These are phyloP conservation scores for Cetoscarus ocellatus DNA, from an alignment of 2,797 vertebrate species.

Conservation along the genomic window DNA sequence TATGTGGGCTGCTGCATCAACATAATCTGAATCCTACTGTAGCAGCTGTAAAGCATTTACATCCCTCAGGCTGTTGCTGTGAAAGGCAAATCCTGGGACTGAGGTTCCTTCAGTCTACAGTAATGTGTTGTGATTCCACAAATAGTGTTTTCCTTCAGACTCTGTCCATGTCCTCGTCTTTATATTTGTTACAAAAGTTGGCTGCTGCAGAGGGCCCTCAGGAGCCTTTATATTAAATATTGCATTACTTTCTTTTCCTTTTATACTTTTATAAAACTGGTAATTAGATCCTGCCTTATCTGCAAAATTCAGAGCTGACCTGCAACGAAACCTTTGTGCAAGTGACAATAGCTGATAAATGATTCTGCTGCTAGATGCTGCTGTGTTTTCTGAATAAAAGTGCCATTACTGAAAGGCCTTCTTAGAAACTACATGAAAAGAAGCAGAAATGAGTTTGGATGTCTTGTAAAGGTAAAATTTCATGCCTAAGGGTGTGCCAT, in stretches of 20 bases:
- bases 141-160: slow-evolving; percentile 25
- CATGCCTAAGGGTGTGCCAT: too few relatives aligned
- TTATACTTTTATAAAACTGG: slow-evolving; percentile 12
- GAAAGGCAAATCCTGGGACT: slow-evolving; percentile 18
- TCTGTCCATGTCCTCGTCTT: slow-evolving; percentile 1
- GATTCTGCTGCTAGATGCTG: neutral
- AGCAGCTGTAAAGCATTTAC: slow-evolving; percentile 51
- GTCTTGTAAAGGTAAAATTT: neutral
- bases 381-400: neutral
- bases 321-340: neutral
- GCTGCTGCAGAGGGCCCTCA: neutral
- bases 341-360: neutral
- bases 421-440: slow-evolving; percentile 1
- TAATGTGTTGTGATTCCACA: slow-evolving; percentile 8
- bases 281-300: neutral
- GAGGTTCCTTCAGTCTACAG: slow-evolving; percentile 12
- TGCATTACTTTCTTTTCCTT: neutral
- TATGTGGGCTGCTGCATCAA: slow-evolving; percentile 71
- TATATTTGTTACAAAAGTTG: slow-evolving; percentile 1
- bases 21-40: slow-evolving; percentile 67
- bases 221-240: neutral
- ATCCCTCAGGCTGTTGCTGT: slow-evolving; percentile 33
- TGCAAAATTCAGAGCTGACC: neutral
- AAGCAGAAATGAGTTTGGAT: slow-evolving; percentile 6
- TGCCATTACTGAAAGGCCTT: neutral